phyloP scores from a whole-genome alignment of 2,888 invertebrate genomes.

The Coenonympha glycerion region DNA sequence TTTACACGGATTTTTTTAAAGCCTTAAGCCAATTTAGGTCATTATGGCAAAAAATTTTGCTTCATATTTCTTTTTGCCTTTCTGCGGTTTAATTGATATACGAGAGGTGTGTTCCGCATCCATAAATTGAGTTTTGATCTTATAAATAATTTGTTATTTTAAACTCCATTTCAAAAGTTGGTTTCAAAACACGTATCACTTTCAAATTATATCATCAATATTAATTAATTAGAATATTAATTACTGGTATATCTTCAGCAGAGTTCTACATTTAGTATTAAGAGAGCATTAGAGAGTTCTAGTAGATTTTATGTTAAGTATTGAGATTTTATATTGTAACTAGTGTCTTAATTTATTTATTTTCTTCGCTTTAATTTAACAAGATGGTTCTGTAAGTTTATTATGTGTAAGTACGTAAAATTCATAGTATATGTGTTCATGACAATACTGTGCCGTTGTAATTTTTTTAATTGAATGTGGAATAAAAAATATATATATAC shows the following conservation, averaged over 20 bases:
- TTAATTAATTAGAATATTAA: too few species aligned
- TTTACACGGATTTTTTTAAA: slow-evolving; percentile 2
- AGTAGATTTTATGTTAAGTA: neutral
- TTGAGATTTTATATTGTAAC: neutral
- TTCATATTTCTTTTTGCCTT: slow-evolving; percentile 11
- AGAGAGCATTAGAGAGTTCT: too few species aligned
- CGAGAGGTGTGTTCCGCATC: slow-evolving; percentile 8
- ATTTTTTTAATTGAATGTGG: slow-evolving; percentile 1
- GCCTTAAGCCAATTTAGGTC: too few species aligned
- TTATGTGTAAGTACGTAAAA: neutral
- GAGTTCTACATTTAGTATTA: too few species aligned
- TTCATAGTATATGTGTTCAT: neutral
- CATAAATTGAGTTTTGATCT: neutral
- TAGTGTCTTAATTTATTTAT: slow-evolving; percentile 12
- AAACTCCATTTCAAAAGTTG: too few species aligned
- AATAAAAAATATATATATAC: too few species aligned
- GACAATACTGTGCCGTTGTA: neutral
- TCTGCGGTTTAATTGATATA: slow-evolving; percentile 7
- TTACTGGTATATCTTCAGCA: too few species aligned
- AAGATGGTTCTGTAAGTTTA: neutral
- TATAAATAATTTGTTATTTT: neutral
- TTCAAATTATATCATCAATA: too few species aligned
- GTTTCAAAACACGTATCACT: too few species aligned
- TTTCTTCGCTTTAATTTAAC: slow-evolving; percentile 1
- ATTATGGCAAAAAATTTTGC: slow-evolving; percentile 6